phyloP scores from a whole-genome alignment of 2,888 invertebrate species.

The Dione vanillae region DNA sequence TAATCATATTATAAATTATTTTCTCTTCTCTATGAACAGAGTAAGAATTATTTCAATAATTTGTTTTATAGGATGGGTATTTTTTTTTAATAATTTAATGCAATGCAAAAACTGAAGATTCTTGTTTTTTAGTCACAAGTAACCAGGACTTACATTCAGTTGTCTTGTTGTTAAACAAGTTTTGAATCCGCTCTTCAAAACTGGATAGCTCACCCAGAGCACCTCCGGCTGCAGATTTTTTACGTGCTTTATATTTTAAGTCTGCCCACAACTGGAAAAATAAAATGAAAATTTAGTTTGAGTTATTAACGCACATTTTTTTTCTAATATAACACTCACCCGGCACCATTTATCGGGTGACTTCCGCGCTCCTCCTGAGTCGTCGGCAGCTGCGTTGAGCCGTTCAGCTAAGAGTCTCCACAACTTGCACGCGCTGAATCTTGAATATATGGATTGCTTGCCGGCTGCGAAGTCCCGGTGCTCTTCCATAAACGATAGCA shows the following conservation, averaged over 20 bases:
- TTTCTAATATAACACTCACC: too few relatives aligned
- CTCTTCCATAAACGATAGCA: conserved; percentile 80
- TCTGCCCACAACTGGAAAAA: conserved; percentile 75
- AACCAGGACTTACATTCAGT: conserved; percentile 63
- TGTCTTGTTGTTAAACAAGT: conserved; percentile 61
- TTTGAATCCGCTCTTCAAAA: conserved; percentile 71
- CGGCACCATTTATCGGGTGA: conserved; percentile 80
- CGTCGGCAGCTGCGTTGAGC: conserved; percentile 74
- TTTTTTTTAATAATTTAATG: too few relatives aligned
- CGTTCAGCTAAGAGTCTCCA: conserved; percentile 76
- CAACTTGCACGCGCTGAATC: conserved; percentile 76
- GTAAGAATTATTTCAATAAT: too few relatives aligned
- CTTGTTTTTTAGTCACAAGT: too few relatives aligned
- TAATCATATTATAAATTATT: too few relatives aligned
- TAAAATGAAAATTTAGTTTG: too few relatives aligned
- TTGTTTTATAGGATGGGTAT: too few relatives aligned
- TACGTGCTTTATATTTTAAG: conserved; percentile 76
- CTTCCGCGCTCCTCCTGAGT: conserved; percentile 72
- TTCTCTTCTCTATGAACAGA: too few relatives aligned
- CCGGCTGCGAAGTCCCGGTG: conserved; percentile 78
- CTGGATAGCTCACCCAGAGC: conserved; percentile 72
- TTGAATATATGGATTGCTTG: conserved; percentile 75
- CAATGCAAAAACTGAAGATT: too few relatives aligned
- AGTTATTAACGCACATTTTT: too few relatives aligned
- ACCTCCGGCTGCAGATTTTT: conserved; percentile 73